These are phyloP conservation scores for Brachionus asplanchnoidis DNA, from an alignment of 1,140 invertebrate species.

Conservation along the genomic window DNA sequence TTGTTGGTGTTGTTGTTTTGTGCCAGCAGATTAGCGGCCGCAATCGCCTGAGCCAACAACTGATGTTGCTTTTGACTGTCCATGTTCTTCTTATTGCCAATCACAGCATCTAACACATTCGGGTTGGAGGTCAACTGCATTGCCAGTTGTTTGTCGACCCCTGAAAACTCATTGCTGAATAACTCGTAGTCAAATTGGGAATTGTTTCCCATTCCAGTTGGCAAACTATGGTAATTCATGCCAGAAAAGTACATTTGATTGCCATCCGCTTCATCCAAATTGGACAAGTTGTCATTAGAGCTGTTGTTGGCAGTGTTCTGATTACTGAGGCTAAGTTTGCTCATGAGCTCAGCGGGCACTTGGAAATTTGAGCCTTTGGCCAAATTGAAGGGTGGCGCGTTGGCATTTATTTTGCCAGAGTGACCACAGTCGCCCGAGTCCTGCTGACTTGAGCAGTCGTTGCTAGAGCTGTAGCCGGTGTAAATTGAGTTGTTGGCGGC, in stretches of 20 bases:
- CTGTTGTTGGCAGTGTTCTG: background rate
- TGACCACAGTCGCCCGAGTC: background rate
- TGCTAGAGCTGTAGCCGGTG: background rate
- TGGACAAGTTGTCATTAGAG: background rate
- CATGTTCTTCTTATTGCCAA: constrained; percentile 9
- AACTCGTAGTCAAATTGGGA: constrained; percentile 18
- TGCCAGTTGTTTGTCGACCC: background rate
- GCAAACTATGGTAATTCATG: constrained; percentile 10
- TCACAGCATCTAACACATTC: constrained; percentile 2
- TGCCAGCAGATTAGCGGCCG: background rate
- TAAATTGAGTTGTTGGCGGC: background rate
- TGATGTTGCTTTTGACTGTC: constrained; percentile 1
- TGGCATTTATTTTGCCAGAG: background rate
- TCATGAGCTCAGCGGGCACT: background rate
- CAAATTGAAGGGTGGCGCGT: background rate
- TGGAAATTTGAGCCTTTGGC: background rate
- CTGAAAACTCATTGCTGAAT: constrained; percentile 1
- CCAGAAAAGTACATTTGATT: constrained; percentile 11
- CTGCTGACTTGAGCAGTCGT: background rate
- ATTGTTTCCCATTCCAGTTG: background rate
- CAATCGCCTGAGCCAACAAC: constrained; percentile 2
- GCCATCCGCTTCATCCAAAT: background rate
- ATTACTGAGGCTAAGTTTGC: background rate
- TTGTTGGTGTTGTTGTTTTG: background rate
- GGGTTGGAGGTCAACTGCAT: background rate